Base-by-base conservation (phyloP, 1,140 invertebrate genomes). In the Drosophila nigrodunni region DNA sequence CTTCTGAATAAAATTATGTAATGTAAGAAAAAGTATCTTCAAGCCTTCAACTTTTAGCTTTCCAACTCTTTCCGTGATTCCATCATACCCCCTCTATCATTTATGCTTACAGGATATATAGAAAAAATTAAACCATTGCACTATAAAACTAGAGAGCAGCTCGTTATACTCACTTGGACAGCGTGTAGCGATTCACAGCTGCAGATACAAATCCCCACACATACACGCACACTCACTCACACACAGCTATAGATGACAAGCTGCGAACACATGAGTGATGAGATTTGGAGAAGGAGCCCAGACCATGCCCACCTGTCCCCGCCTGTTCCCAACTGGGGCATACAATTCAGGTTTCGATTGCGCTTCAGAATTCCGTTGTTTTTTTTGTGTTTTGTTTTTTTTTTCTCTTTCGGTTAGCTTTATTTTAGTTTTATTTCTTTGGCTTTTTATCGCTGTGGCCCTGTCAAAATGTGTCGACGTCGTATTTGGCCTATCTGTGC, bases 271-370 rank as follows among this genome's bases (percentile, higher is more conserved):
- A 41, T 62, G 62, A 39, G 55, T 41, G 64, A 73, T 67, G 64
- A 43, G 65, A 54, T 41, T 8, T 11, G 10, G 43, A 25, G 43
- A 21, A 54, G 49, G n/a, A 54, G 30, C 35, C 18, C 18, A 58
- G 9, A 30, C 50, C 46, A 37, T 54, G 5, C 43, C 46, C 71
- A 74, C 55, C 72, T 70, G 54, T 21, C 57, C 10, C 54, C 35
- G 10, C 21, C 50, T 34, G 50, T 52, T 30, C 50, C 30, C 50
- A 77, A 60, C 46, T 61, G 50, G 43, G 52, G 34, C 52, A 65
- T 37, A 65, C 62, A 82, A 65, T 82, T 79, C 80, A 75, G 80
- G 70, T 79, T 82, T 70, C 57, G 80, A 82, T 82, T 82, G 79
- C 69, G 68, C 61, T 65, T 58, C 25, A 72, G 64, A 77, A 49